Evolutionary conservation across 2,797 vertebrate species (phyloP).

Genomic region (Prunella strophiata): DNA sequence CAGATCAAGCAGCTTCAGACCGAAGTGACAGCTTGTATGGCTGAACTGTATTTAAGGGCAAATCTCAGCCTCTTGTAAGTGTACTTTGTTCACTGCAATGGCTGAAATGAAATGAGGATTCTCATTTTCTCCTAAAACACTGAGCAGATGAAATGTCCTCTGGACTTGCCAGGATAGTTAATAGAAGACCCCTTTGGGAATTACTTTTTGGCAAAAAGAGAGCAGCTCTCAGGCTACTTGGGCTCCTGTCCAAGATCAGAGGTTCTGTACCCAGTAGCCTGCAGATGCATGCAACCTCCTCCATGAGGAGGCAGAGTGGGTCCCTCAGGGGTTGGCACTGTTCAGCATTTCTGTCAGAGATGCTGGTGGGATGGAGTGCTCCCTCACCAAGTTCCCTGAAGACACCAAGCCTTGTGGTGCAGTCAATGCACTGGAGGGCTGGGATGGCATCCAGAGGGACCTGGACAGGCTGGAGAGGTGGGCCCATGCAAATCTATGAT

Average conservation of each 20-base stretch:
- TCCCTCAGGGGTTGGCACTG: not conserved
- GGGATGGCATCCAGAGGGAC: not conserved
- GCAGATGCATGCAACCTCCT: not conserved
- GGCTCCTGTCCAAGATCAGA: not conserved
- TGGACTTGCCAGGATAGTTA: not conserved
- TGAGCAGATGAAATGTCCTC: not conserved
- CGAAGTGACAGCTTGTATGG: not conserved
- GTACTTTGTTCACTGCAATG: not conserved
- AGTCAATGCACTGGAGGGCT: rapidly evolving
- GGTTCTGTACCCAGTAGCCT: not conserved
- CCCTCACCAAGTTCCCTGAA: not conserved
- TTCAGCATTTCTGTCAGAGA: rapidly evolving
- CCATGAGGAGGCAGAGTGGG: not conserved
- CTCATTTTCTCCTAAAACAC: not conserved
- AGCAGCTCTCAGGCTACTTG: not conserved
- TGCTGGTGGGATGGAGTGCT: not conserved
- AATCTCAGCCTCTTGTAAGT: not conserved
- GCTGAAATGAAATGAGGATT: not conserved
- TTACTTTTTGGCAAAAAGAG: not conserved
- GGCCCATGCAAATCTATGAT: not conserved
- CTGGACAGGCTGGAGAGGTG: not conserved
- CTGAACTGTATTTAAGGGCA: not conserved
- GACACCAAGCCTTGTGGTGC: not conserved
- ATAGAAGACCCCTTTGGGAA: not conserved
- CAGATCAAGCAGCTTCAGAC: not conserved